These are phyloP conservation scores for Eulacestoma nigropectus DNA, from an alignment of 2,113 vertebrate genomes.

Conservation along the genomic window DNA sequence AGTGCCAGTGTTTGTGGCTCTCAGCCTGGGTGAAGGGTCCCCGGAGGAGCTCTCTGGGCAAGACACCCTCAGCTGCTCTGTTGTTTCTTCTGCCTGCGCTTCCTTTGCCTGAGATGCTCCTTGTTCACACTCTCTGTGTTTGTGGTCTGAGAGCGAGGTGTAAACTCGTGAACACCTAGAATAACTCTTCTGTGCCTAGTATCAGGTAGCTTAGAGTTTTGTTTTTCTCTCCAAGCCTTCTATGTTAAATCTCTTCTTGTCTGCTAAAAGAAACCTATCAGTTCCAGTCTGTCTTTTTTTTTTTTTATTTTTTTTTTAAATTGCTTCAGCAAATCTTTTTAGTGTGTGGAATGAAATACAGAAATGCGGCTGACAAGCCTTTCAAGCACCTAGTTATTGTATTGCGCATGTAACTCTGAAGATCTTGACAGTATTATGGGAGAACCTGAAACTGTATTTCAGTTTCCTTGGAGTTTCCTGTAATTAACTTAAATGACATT, in stretches of 20 bases:
- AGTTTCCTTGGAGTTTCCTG: constrained; percentile 19
- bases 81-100: not conserved
- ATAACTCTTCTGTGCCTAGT: not conserved
- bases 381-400: not conserved
- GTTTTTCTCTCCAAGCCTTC: not conserved
- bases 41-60: not conserved
- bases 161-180: not conserved
- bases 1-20: not conserved
- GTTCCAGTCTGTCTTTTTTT: not conserved
- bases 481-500: not conserved
- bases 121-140: not conserved
- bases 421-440: not conserved
- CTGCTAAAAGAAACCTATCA: not conserved
- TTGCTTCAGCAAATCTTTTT: not conserved
- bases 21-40: not conserved
- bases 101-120: not conserved
- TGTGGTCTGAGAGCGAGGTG: not conserved
- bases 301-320: not conserved
- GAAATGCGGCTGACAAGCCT: not conserved
- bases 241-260: not conserved
- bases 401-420: not conserved
- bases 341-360: not conserved
- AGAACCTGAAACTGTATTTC: constrained; percentile 8
- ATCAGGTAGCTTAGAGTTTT: not conserved
- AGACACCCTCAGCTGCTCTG: not conserved